Base-by-base conservation (phyloP, 2,113 vertebrate species). In the Ammodytes dubius region DNA sequence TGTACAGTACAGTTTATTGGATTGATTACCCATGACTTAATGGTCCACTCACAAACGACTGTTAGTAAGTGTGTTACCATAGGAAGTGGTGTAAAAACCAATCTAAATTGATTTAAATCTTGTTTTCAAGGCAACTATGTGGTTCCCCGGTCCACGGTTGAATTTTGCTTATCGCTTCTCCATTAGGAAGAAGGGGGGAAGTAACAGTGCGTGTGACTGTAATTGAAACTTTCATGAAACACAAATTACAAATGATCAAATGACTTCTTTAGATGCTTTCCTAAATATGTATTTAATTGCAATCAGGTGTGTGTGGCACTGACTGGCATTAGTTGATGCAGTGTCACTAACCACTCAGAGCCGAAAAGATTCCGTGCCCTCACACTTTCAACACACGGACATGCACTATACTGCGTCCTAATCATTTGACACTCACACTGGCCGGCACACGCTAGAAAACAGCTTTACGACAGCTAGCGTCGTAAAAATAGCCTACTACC, bases 181-280 rank as follows among this genome's bases (percentile, higher is more conserved):
- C 17, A 13, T 19, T 43, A 15, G 49, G 19, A 53, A 15, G 64
- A 27, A 50, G 0, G 13, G 5, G 19, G 13, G 14, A 14, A 0
- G 50, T 52, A 47, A 9, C 42, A 45, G 0, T 70, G 56, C 53
- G 56, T 53, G 52, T 46, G 68, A 45, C 76, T 73, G 68, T 57
- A 64, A 76, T 14, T 50, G 46, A 69, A 43, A 58, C 42, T 54
- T 42, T 35, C 46, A n/a, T 46, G 15, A 75, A 70, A 76, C 42
- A 64, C 60, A 74, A 54, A 80, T 5, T 27, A n/a, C 52, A 19
- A 27, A 54, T 66, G 71, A 63, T 74, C 49, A 77, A 77, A 76
- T 43, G 6, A n/a, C 43, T 67, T 83, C 57, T 14, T 60, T 35
- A 12, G 59, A 15, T 17, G 73, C 56, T 73, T 70, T 11, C 19